Conservation (phyloP, 2,888 invertebrate genomes). For the Megastigmus dorsalis region DNA sequence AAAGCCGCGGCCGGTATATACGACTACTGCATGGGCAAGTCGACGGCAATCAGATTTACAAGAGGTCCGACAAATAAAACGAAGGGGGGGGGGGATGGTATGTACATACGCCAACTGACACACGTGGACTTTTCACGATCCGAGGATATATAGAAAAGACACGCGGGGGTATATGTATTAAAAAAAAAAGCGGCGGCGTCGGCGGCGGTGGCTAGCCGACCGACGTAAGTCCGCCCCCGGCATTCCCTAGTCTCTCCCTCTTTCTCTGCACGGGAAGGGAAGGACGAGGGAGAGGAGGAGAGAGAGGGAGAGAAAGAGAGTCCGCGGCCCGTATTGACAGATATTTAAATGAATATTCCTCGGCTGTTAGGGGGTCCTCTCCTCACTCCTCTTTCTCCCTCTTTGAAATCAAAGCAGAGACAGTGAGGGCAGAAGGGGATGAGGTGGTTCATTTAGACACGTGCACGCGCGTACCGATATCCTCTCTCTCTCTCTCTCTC, state of each 20-base stretch:
- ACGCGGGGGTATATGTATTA: no score
- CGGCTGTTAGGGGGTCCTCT: slow-evolving; percentile 58
- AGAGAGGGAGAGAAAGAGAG: no score
- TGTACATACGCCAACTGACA: no score
- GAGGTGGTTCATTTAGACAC: slow-evolving; percentile 67
- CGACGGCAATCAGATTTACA: slow-evolving; percentile 14
- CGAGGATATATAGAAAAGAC: slow-evolving; percentile 2
- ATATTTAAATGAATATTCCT: slow-evolving; percentile 74
- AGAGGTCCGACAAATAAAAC: not conserved
- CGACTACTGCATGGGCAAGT: not conserved
- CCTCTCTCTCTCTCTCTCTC: slow-evolving; percentile 17
- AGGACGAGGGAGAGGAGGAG: not conserved
- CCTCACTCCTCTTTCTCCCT: slow-evolving; percentile 52
- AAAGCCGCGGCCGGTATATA: not conserved
- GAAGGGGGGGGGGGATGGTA: not conserved
- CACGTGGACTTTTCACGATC: slow-evolving; percentile 7
- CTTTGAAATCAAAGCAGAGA: slow-evolving; percentile 71
- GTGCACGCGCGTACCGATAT: slow-evolving; percentile 45
- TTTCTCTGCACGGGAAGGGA: not conserved
- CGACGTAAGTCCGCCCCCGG: slow-evolving; percentile 35
- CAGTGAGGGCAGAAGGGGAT: slow-evolving; percentile 50
- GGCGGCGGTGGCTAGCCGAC: no score
- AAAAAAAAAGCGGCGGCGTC: not conserved
- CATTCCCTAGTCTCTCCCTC: not conserved
- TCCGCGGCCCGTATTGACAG: slow-evolving; percentile 67